phyloP scores from a whole-genome alignment of 2,113 vertebrate species.

The Ammodramus savannarum region DNA sequence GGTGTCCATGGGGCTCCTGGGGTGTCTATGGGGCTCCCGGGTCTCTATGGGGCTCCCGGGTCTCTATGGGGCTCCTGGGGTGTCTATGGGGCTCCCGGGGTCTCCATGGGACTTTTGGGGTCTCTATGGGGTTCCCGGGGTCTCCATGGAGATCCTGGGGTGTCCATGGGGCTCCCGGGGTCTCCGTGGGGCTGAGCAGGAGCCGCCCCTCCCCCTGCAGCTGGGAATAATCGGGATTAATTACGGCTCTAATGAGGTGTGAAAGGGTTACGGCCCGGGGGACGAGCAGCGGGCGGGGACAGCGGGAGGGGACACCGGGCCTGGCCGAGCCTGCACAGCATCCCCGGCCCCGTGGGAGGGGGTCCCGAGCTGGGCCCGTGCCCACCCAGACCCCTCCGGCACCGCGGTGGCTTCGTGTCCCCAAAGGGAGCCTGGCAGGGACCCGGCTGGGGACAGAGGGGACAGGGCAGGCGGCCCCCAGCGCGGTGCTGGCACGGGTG shows the following conservation, averaged over 20 bases:
- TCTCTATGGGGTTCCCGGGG: not conserved
- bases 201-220: not conserved
- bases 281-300: not conserved
- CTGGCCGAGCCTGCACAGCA: not conserved
- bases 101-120: not conserved
- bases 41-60: not conserved
- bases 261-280: not conserved
- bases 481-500: not conserved
- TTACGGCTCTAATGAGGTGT: not conserved
- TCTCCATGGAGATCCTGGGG: not conserved
- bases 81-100: not conserved
- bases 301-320: fast-evolving
- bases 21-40: not conserved
- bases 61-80: not conserved
- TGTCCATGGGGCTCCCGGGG: not conserved
- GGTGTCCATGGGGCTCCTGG: not conserved
- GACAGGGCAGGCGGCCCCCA: not conserved
- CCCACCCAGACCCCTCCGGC: not conserved
- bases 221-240: not conserved
- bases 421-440: not conserved
- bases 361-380: not conserved
- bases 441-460: not conserved
- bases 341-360: not conserved
- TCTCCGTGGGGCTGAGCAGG: not conserved
- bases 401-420: not conserved